These are phyloP conservation scores for Mythimna vitellina DNA, from an alignment of 2,888 invertebrate genomes.

Conservation along the genomic window DNA sequence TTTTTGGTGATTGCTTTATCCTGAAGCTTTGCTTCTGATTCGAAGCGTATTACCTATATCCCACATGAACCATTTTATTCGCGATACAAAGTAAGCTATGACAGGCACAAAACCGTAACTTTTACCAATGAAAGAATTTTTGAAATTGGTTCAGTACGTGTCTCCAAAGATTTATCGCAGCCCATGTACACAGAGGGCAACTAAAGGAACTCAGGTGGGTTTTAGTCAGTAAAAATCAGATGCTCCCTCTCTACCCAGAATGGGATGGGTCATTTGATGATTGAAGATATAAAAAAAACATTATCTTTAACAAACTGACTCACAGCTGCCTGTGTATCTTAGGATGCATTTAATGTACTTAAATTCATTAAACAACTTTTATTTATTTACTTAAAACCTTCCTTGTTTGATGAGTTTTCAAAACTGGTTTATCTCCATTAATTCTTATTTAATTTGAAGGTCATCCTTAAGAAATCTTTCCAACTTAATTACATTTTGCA, in stretches of 20 bases:
- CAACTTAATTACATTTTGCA: constrained; percentile 1
- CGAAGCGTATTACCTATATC: no score
- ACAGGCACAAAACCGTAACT: background rate
- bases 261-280: no score
- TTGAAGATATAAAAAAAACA: no score
- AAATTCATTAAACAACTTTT: constrained; percentile 28
- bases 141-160: background rate
- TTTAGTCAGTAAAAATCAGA: no score
- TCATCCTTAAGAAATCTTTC: constrained; percentile 1
- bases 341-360: background rate
- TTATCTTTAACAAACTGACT: background rate
- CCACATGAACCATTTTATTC: background rate
- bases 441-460: constrained; percentile 22
- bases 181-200: no score
- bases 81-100: background rate
- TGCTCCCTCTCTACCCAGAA: no score
- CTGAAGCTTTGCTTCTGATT: background rate
- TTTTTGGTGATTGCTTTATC: background rate
- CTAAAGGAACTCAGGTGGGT: no score
- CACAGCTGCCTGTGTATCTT: background rate
- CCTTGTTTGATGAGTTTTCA: constrained; percentile 20
- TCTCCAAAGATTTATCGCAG: no score
- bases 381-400: constrained; percentile 28
- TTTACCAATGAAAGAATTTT: background rate
- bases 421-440: constrained; percentile 32